Conservation (phyloP, 2,888 invertebrate species). For the Temnothorax unifasciatus region DNA sequence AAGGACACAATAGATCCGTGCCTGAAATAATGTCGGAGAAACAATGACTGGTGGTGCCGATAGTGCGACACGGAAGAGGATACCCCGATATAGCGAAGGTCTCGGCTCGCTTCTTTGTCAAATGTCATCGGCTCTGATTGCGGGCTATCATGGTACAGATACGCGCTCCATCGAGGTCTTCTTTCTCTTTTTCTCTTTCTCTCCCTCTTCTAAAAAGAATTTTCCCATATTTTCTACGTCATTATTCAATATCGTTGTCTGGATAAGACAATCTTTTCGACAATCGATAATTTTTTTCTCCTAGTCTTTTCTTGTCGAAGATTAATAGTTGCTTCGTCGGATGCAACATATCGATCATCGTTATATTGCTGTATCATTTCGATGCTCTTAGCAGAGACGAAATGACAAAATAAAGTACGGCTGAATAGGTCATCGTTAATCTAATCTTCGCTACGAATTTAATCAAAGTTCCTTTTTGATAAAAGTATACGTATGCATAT, state of each 20-base stretch:
- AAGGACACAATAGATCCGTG: slow-evolving; percentile 37
- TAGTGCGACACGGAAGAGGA: slow-evolving; percentile 69
- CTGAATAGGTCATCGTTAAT: background rate
- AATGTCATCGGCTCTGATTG: slow-evolving; percentile 69
- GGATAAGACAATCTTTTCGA: background rate
- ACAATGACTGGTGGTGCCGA: slow-evolving; percentile 43
- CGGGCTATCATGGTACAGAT: slow-evolving; percentile 38
- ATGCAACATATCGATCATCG: slow-evolving; percentile 1
- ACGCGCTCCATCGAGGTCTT: slow-evolving; percentile 3
- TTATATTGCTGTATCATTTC: background rate
- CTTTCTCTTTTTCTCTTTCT: background rate
- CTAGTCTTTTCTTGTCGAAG: slow-evolving; percentile 2
- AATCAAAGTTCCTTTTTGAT: background rate
- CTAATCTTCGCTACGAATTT: background rate
- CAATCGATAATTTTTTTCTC: background rate
- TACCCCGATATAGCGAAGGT: slow-evolving; percentile 63
- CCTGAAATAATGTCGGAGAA: slow-evolving; percentile 28
- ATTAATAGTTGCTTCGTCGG: slow-evolving; percentile 11
- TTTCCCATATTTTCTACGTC: background rate
- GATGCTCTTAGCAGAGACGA: background rate
- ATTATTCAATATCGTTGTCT: background rate
- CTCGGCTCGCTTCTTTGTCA: slow-evolving; percentile 69
- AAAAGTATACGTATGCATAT: background rate
- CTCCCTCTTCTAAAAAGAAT: background rate
- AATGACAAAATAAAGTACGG: background rate